A percentile compares a stretch with the other conserved stretches of the same genome.
Conservation (phyloP, 1,140 invertebrate species). For the Parasteatoda tepidariorum region DNA sequence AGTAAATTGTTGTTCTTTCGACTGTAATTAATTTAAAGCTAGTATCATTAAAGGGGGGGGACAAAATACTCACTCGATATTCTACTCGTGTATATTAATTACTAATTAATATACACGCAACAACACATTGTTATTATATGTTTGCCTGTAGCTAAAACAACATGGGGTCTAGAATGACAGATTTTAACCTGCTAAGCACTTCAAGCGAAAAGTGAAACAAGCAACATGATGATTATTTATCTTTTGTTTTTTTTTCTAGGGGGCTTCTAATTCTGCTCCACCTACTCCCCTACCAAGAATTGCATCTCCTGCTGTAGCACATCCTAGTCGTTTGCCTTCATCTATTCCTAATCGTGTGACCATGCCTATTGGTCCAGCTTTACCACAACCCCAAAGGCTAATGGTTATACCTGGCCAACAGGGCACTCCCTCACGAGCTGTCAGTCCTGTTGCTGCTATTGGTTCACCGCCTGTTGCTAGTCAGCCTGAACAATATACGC, state of each 20-base stretch:
- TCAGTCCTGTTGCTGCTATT: slow-evolving; percentile 8
- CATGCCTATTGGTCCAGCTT: background rate
- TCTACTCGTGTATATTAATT: no score
- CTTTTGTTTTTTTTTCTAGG: background rate
- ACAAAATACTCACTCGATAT: no score
- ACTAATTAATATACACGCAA: no score
- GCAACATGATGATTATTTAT: no score
- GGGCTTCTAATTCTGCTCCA: background rate
- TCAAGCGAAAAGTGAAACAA: no score
- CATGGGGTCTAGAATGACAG: no score
- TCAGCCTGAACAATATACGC: slow-evolving; percentile 29
- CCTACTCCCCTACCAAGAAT: background rate
- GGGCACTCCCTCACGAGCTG: background rate
- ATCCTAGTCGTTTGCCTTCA: background rate
- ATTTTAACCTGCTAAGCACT: no score
- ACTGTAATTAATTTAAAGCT: no score
- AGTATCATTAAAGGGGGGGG: no score
- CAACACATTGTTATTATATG: no score
- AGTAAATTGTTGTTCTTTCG: no score
- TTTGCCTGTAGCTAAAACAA: no score
- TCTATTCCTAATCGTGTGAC: slow-evolving; percentile 2
- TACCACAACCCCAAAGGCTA: slow-evolving; percentile 24
- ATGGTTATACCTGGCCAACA: slow-evolving; percentile 53
- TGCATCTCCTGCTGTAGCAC: background rate
- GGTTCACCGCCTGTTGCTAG: background rate